Base-by-base conservation (phyloP, 2,113 vertebrate species). In the Oryzias celebensis region DNA sequence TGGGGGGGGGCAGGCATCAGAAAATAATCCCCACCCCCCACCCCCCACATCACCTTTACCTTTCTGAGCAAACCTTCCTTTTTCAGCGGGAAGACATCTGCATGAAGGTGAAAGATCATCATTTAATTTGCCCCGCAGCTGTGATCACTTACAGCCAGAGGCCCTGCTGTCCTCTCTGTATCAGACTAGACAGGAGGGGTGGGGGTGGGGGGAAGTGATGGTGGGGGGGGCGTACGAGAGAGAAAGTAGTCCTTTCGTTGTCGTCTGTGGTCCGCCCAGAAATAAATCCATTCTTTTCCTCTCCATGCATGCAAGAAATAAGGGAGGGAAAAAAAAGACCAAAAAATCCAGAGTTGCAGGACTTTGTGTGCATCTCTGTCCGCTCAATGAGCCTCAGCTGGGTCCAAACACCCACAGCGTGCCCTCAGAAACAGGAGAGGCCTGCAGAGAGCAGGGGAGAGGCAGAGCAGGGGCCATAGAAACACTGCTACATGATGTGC, bases 401-500 rank as follows among this genome's bases (percentile, higher is more conserved):
- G 80, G 76, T 48, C 82, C 81, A 56, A 71, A 83, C 88, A 90
- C 73, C 90, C 88, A 79, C 73, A 79, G 68, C 78, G 71, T 89
- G 71, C 78, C 75, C 70, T 84, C 66, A 64, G 60, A 64, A 65
- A 51, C 68, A 62, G 52, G 62, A 83, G 60, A 78, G 72, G 71
- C 52, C 54, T 26, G 71, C 18, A 50, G 56, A 55, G 58, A 68
- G 59, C 61, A 69, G 52, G 66, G 59, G 62, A 60, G 70, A 74
- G 73, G 66, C 82, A 75, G 36, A 36, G 36, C 36, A 51, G 68
- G 77, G 88, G 87, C 86, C 90, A 86, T 88, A 91, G 88, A 92
- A 91, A 94, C 92, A 93, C 91, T 93, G 93, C 93, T 92, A 93
- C 93, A 90, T 92, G 93, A 93, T 95, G 94, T 91, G 93, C 89